Percentiles rank a stretch among this genome's conserved stretches.
Evolutionary conservation across 1,140 invertebrate species (phyloP).

Genomic region (Calosoma granatense): DNA sequence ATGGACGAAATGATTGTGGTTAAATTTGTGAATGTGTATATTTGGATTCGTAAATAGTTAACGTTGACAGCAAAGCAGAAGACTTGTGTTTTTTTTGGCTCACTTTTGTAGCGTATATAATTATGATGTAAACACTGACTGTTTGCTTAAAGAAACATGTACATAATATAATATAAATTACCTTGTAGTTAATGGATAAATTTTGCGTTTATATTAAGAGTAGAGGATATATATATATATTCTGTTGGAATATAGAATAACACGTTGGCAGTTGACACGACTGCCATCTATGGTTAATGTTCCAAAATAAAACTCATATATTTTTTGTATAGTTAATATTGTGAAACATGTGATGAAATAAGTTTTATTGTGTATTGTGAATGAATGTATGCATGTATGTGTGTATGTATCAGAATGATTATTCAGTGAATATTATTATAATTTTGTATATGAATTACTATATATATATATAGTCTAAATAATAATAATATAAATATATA

Average conservation of each 20-base stretch:
- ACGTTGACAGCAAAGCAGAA: too few relatives aligned
- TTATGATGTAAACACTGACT: too few relatives aligned
- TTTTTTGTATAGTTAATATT: not conserved
- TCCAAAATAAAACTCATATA: not conserved
- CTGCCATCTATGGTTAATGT: too few relatives aligned
- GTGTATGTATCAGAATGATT: not conserved
- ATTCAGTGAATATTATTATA: not conserved
- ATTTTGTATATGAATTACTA: conserved; percentile 3
- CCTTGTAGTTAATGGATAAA: not conserved
- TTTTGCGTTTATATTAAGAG: not conserved
- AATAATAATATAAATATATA: not conserved
- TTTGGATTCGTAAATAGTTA: too few relatives aligned
- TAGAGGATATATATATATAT: not conserved
- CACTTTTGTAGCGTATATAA: too few relatives aligned
- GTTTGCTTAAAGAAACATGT: too few relatives aligned
- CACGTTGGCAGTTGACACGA: too few relatives aligned
- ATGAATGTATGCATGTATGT: not conserved
- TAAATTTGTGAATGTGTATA: too few relatives aligned
- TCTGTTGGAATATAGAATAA: too few relatives aligned
- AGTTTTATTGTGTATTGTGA: not conserved
- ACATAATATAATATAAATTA: not conserved
- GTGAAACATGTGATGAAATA: not conserved
- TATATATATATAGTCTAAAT: not conserved
- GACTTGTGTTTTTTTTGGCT: too few relatives aligned
- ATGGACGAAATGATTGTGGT: too few relatives aligned